These are phyloP conservation scores for Tineola bisselliella DNA, from an alignment of 2,888 invertebrate species.

Conservation along the genomic window DNA sequence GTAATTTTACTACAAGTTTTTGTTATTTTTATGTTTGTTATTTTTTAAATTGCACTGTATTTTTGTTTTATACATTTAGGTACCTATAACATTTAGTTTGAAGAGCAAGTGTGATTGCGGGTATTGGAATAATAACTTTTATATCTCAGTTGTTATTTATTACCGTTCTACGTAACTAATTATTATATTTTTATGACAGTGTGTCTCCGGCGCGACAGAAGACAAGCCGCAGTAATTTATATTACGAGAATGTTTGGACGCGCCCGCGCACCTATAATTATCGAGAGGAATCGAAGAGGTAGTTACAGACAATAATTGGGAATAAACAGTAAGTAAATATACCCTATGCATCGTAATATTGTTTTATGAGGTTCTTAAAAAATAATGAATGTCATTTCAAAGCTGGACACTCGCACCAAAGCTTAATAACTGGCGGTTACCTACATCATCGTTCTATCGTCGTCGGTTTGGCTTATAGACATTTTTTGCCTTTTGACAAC, in stretches of 20 bases:
- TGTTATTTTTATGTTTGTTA: too few species aligned
- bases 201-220: conserved; percentile 11
- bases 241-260: conserved; percentile 25
- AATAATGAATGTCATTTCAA: conserved; percentile 52
- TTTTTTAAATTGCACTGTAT: too few species aligned
- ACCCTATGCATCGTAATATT: conserved; percentile 37
- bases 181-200: conserved; percentile 11
- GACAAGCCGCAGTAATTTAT: conserved; percentile 24
- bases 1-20: not conserved
- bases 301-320: conserved; percentile 61
- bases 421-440: not conserved
- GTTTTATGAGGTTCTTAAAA: conserved; percentile 56
- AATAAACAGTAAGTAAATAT: conserved; percentile 52
- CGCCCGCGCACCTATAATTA: conserved; percentile 40
- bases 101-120: not conserved
- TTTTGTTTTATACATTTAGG: too few species aligned
- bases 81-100: too few species aligned
- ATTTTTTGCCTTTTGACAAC: not conserved
- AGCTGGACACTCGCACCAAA: conserved; percentile 10
- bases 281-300: conserved; percentile 47
- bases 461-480: conserved; percentile 8
- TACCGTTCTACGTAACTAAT: not conserved
- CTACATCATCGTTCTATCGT: not conserved
- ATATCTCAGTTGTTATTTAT: not conserved
- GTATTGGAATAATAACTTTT: not conserved